Percentiles rank a stretch among this genome's conserved stretches.
Evolutionary conservation across 2,797 vertebrate species (phyloP).

Genomic region (Columba guinea): DNA sequence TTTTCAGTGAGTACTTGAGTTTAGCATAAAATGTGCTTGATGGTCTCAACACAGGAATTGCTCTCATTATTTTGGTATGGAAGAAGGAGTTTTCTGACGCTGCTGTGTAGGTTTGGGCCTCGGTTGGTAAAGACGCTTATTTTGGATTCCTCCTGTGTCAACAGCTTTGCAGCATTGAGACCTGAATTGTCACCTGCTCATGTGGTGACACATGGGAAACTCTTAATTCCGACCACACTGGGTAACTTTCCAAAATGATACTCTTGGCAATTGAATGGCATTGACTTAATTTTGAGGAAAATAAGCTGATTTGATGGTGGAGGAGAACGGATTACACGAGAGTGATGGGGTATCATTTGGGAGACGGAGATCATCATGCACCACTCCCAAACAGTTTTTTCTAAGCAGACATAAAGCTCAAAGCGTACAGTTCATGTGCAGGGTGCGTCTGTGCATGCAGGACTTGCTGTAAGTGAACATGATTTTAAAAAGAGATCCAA

Average conservation of each 20-base stretch:
- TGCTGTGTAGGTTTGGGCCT: neutral
- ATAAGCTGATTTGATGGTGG: neutral
- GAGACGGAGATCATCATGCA: neutral
- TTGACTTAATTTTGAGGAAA: neutral
- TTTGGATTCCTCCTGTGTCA: neutral
- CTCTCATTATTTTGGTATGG: neutral
- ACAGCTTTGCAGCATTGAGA: neutral
- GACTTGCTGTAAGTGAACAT: neutral
- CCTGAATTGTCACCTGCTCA: neutral
- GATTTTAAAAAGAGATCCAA: too few species aligned
- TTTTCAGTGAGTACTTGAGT: neutral
- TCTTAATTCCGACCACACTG: neutral
- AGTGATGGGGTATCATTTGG: neutral
- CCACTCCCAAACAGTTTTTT: neutral
- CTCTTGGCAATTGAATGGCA: neutral
- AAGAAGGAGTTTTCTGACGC: neutral
- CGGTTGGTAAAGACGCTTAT: rapidly evolving
- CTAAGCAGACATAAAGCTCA: neutral
- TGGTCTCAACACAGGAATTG: neutral
- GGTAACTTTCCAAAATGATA: neutral
- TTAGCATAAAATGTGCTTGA: neutral
- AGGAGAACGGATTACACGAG: neutral
- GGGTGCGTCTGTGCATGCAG: rapidly evolving
- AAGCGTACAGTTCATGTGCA: rapidly evolving
- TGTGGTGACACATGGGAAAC: neutral